Conservation (phyloP, 2,113 vertebrate genomes). For the Anoura caudifer region DNA sequence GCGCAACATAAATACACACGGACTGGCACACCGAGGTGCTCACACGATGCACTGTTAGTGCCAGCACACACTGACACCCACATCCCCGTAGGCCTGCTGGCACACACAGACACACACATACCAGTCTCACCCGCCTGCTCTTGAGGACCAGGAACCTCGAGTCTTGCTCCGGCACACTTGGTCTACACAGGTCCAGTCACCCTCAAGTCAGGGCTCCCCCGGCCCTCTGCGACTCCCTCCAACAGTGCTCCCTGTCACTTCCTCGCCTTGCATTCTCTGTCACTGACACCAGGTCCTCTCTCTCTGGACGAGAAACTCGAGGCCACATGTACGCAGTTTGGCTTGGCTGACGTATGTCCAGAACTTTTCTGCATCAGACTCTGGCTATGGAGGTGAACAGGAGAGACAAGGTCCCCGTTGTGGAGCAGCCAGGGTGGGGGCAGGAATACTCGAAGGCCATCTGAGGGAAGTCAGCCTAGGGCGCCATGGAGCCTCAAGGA, state of each 20-base stretch:
- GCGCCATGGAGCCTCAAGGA: fast-evolving
- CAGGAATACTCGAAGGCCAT: not conserved
- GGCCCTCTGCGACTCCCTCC: not conserved
- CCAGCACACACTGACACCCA: not conserved
- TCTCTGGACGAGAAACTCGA: not conserved
- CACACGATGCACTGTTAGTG: not conserved
- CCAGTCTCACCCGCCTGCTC: not conserved
- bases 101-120: no score
- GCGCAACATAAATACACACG: not conserved
- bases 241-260: not conserved
- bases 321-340: not conserved
- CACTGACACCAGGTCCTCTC: not conserved
- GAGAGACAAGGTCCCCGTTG: not conserved
- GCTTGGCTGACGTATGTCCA: not conserved
- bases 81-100: not conserved
- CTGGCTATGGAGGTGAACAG: not conserved
- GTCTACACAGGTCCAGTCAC: not conserved
- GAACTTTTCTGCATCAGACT: not conserved
- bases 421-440: not conserved
- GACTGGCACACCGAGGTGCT: not conserved
- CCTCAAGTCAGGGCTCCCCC: not conserved
- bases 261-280: not conserved
- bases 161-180: not conserved
- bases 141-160: not conserved
- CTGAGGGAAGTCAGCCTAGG: not conserved